Conservation (phyloP, 2,888 invertebrate genomes). For the Tetragnatha montana region DNA sequence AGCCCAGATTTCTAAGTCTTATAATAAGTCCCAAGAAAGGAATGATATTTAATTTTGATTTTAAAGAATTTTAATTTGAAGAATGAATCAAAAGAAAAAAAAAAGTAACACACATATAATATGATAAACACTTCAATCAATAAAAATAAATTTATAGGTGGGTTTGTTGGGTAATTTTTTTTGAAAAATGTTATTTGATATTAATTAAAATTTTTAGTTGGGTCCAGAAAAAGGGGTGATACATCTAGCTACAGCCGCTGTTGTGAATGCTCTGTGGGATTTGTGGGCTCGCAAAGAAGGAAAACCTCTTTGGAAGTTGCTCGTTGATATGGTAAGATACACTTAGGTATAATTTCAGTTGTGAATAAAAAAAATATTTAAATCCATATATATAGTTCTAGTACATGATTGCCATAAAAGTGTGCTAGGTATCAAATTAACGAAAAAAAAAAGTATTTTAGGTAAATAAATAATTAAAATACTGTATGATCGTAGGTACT, state of each 20-base stretch:
- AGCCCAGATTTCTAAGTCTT: too few species aligned
- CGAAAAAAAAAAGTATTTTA: too few species aligned
- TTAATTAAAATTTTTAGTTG: conserved; percentile 79
- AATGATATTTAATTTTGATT: too few species aligned
- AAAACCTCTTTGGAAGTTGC: conserved; percentile 91
- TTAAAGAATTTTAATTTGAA: too few species aligned
- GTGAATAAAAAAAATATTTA: too few species aligned
- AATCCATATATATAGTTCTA: too few species aligned
- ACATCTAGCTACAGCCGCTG: conserved; percentile 90
- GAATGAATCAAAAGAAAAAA: not conserved
- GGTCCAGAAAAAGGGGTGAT: conserved; percentile 94
- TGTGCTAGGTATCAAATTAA: too few species aligned
- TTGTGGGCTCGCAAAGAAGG: conserved; percentile 89
- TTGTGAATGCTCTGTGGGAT: conserved; percentile 94
- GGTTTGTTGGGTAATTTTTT: not conserved
- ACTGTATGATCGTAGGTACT: too few species aligned
- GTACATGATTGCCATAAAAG: too few species aligned
- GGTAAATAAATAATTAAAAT: too few species aligned
- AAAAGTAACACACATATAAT: not conserved
- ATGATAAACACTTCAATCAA: not conserved
- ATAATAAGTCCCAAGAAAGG: too few species aligned
- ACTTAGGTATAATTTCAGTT: too few species aligned
- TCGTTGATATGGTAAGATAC: conserved; percentile 82
- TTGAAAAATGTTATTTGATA: not conserved
- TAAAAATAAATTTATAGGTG: not conserved